Evolutionary conservation across 2,113 vertebrate genomes (phyloP), one percentile per base, ranked within the genome.

Genomic region (Pedetes capensis): DNA sequence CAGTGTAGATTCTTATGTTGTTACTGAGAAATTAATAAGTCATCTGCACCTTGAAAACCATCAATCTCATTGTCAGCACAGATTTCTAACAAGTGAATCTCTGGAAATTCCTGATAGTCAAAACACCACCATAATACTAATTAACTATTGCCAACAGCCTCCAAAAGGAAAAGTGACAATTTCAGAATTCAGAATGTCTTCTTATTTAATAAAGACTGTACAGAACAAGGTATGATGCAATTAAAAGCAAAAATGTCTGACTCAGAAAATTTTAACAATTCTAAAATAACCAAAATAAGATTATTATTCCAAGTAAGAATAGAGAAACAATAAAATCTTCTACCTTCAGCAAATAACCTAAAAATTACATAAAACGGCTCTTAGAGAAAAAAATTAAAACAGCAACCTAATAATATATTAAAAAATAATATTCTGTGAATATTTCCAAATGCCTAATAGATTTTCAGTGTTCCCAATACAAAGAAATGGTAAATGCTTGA

Each of bases 201-300:
- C 76, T 84, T 44, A 87, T 47, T 13, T 27, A 44, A 84, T 44
- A 69, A 85, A 91, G 37, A 89, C n/a, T 63, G 44, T 0, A 74
- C 59, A 76, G 23, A 87, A 59, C 29, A 89, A 51, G 7, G 12
- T 44, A 69, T 68, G 68, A 90, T 57, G 47, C 23, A 88, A 39
- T 22, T 87, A 53, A 92, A 79, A 87, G 44, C 81, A 89, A 94
- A 81, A 66, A 29, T 82, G 84, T 76, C 63, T 39, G 57, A 74
- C 37, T 25, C 59, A 79, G 51, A 71, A 78, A 83, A 79, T 42
- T 57, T 89, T 34, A 87, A 82, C 7, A 81, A 57, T 82, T 96
- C 8, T 79, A 88, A 88, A 87, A 85, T 76, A 95, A 18, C 34
- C 32, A 79, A 85, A 92, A 57, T 47, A 94, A 87, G 18, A 37